Evolutionary conservation across 2,797 vertebrate genomes (phyloP), one percentile per base, ranked within the genome.

Genomic region (Tympanoctomys barrerae): DNA sequence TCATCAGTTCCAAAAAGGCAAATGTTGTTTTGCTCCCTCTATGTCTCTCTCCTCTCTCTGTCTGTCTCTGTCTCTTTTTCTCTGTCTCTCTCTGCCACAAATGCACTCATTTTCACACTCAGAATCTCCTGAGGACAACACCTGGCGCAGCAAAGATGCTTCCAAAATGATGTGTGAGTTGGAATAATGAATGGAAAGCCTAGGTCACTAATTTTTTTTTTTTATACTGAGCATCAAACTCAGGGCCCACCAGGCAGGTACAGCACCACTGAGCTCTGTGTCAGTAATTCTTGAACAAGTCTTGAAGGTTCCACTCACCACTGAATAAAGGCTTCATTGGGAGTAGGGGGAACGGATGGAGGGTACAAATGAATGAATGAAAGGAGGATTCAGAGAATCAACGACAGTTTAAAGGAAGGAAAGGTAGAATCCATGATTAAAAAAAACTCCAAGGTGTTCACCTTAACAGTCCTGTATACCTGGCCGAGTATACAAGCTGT

Each of bases 361-460:
- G n/a, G 73, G 36, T 93, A 78, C 28, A 61, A 80, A 79, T 54
- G 22, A 81, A 66, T 80, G 28, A 82, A 79, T 66, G 46, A 79
- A 91, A 90, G 62, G 22, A 77, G 52, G 22, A 78, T 14, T 52
- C 42, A 36, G 22, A 73, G 14, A 66, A 31, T 54, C 42, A 92
- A 91, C 66, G 42, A 90, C 86, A 89, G 59, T 81, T 10, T 54
- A 70, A 79, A 89, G 64, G 28, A 28, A 87, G 87, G 62, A 84
- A 95, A 77, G 70, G 28, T 75, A 64, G 78, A 84, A 70, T 78
- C 12, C 52, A 31, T 3, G 4, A 75, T 24, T n/a, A n/a, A n/a
- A n/a, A 52, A 94, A 96, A 93, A 31, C 12, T 88, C 59, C 18
- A 54, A 91, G 62, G n/a, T 39, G 19, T 68, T 94, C 18, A 42